These are phyloP conservation scores for Vireo altiloquus DNA, from an alignment of 2,113 vertebrate species.

Conservation along the genomic window DNA sequence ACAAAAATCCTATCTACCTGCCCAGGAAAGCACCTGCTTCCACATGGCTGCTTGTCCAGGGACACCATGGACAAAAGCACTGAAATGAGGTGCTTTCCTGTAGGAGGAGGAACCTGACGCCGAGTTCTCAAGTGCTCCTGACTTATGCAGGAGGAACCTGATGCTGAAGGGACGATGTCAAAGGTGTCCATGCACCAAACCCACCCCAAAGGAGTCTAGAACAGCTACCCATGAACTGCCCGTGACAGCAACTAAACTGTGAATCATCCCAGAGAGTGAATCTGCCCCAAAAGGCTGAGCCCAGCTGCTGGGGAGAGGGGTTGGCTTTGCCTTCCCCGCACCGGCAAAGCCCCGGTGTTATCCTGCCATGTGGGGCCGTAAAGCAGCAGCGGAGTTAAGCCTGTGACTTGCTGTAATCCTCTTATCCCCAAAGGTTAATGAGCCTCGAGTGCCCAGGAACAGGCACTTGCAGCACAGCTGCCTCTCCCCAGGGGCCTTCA, in stretches of 20 bases:
- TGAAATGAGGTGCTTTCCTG: background rate
- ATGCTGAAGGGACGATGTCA: accelerated
- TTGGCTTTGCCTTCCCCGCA: background rate
- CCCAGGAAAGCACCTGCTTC: background rate
- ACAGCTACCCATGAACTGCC: accelerated
- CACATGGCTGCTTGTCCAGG: background rate
- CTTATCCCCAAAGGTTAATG: conserved; percentile 44
- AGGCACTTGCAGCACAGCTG: background rate
- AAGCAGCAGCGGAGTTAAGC: conserved; percentile 33
- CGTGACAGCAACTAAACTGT: accelerated
- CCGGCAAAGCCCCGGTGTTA: background rate
- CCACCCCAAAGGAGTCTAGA: background rate
- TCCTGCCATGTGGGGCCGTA: background rate
- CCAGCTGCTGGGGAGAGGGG: background rate
- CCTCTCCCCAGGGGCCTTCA: background rate
- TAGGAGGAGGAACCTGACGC: background rate
- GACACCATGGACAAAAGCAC: no score
- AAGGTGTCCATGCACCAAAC: background rate
- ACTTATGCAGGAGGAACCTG: background rate
- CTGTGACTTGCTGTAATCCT: conserved; percentile 38
- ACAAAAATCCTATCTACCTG: background rate
- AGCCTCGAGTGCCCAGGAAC: background rate
- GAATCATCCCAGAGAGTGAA: background rate
- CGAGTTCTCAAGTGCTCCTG: background rate
- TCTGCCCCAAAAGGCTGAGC: background rate